Evolutionary conservation across 92 coral and sea anemone genomes (phyloP).

Genomic region (Palythoa caribaeorum): DNA sequence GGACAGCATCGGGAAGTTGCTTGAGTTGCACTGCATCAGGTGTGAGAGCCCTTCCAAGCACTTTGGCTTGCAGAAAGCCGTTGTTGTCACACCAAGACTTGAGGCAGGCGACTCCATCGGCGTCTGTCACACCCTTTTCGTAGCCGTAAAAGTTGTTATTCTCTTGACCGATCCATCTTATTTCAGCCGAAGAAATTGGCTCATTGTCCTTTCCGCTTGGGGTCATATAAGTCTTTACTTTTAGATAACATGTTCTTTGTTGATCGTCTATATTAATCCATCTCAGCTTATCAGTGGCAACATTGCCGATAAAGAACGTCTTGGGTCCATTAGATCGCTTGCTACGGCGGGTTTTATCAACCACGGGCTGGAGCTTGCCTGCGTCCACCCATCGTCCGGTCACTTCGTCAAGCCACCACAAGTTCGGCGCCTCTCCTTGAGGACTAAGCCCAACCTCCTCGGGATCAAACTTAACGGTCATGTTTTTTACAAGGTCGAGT

Average conservation of each 20-base stretch:
- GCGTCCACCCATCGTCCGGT: conserved; percentile 76
- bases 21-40: conserved; percentile 18
- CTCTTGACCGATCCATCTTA: conserved; percentile 35
- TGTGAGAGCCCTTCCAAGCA: background rate
- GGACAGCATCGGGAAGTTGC: conserved; percentile 4
- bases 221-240: conserved; percentile 1
- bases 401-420: conserved; percentile 72
- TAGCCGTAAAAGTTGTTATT: conserved; percentile 47
- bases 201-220: background rate
- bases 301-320: conserved; percentile 29
- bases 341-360: conserved; percentile 31
- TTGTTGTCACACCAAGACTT: conserved; percentile 50
- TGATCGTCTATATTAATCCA: conserved; percentile 37
- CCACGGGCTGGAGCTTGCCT: conserved; percentile 31
- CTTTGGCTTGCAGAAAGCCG: conserved; percentile 45
- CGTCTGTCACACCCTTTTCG: conserved; percentile 11
- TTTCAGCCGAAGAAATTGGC: conserved; percentile 2
- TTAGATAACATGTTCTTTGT: conserved; percentile 26
- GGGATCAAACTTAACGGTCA: conserved; percentile 57
- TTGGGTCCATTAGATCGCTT: conserved; percentile 16
- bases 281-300: conserved; percentile 37
- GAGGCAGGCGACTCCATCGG: conserved; percentile 28
- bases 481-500: conserved; percentile 49
- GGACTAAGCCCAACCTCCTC: conserved; percentile 56
- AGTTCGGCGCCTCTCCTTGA: conserved; percentile 32